Evolutionary conservation across 2,888 invertebrate species (phyloP).

Genomic region (Trichogramma evanescens): DNA sequence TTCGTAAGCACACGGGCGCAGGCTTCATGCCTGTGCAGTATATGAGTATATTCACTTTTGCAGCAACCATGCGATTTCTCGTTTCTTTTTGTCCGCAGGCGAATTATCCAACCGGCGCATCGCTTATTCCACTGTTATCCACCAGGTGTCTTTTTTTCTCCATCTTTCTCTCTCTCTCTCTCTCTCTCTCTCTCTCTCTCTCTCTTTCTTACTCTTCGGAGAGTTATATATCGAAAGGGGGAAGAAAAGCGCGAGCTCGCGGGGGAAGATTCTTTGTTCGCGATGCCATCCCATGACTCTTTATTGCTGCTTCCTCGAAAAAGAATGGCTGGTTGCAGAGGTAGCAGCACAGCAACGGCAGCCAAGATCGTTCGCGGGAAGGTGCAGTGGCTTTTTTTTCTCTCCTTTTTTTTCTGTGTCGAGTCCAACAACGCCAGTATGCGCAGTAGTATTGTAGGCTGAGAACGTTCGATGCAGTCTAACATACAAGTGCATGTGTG

Average conservation of each 20-base stretch:
- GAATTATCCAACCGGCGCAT: conserved; percentile 46
- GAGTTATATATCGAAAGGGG: no score
- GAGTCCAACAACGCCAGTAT: background rate
- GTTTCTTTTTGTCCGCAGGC: conserved; percentile 4
- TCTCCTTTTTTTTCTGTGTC: background rate
- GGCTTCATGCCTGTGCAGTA: no score
- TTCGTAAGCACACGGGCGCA: no score
- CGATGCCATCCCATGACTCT: conserved; percentile 27
- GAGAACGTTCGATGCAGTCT: background rate
- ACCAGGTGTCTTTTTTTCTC: conserved; percentile 30
- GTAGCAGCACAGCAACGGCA: background rate
- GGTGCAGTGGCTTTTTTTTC: background rate
- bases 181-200: conserved; percentile 24
- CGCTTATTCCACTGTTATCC: conserved; percentile 46
- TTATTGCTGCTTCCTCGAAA: conserved; percentile 31
- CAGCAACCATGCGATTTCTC: no score
- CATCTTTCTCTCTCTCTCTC: conserved; percentile 33
- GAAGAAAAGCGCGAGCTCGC: conserved; percentile 14
- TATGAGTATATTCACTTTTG: no score
- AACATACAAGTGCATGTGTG: background rate
- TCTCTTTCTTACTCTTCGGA: conserved; percentile 2
- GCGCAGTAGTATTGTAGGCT: background rate
- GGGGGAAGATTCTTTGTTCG: conserved; percentile 46
- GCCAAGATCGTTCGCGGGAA: background rate
- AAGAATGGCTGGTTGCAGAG: conserved; percentile 27